Base-by-base conservation (phyloP, 2,888 invertebrate genomes). In the Dyspetes luteomarginatus region DNA sequence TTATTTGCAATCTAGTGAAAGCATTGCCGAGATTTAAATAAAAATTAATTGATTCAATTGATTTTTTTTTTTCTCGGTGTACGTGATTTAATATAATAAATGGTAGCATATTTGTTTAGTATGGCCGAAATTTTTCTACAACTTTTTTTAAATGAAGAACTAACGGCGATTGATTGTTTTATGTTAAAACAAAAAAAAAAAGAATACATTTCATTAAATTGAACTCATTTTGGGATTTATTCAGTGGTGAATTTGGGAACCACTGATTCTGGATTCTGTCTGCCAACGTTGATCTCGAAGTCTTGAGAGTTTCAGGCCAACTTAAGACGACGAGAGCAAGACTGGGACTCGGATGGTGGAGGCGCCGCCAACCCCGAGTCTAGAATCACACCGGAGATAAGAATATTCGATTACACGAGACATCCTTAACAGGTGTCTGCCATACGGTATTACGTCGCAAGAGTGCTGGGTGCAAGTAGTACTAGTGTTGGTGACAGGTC, bases 391-490 rank as follows among this genome's bases (percentile, higher is more conserved):
- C 68, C 55, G 52, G 67, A 78, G 78, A 82, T 82, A 78, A 78
- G 75, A 82, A 75, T 82, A 81, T 82, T 82, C 65, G 78, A 82
- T 82, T 78, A 78, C 55, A 71, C 58, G 24, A 78, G 78, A 78
- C 67, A 67, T 82, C 74, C 71, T 74, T 78, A 82, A 78, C 81
- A 82, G 78, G 81, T 82, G 75, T 60, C 68, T 48, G 72, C 78
- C 50, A 65, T 56, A 68, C 55, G 45, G 60, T 28, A 52, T 78
- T 65, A 41, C 52, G 36, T 58, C 30, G 67, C 58, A 52, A 56
- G 60, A 52, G 19, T 17, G 15, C 50, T 26, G 56, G 22, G 45
- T 45, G n/a, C 2, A 15, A n/a, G 36, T 43, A 24, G 55, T 22
- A 22, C 9, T 12, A 17, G 56, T 56, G 64, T 15, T 55, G 56